Percentiles rank a stretch among this genome's conserved stretches.
phyloP scores from a whole-genome alignment of 2,113 vertebrate genomes.

The Polyodon spathula region DNA sequence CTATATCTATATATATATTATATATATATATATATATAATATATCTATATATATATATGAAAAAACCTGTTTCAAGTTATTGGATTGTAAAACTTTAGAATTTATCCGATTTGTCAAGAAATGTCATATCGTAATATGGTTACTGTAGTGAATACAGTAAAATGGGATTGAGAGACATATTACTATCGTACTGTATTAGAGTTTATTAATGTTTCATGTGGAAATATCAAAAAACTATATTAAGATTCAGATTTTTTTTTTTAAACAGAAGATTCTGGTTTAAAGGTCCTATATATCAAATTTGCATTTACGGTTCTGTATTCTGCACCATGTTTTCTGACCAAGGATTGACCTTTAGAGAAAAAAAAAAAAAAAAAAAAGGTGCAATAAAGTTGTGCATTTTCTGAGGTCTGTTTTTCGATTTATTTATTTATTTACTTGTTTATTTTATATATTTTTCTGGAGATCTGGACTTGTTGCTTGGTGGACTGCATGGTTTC shows the following conservation, averaged over 20 bases:
- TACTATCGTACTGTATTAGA: conserved; percentile 13
- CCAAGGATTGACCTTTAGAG: conserved; percentile 41
- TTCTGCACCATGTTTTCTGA: conserved; percentile 52
- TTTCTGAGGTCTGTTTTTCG: conserved; percentile 32
- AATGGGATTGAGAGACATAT: conserved; percentile 9
- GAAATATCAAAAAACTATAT: conserved; percentile 7
- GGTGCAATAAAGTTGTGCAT: conserved; percentile 67
- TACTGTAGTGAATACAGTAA: conserved; percentile 15
- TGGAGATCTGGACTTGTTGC: neutral
- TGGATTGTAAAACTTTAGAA: conserved; percentile 33
- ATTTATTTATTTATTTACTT: conserved; percentile 9
- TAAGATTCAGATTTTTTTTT: conserved; percentile 12
- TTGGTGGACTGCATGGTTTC: too few species aligned
- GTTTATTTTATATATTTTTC: neutral
- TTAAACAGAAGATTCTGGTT: conserved; percentile 21
- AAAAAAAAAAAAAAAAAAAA: conserved; percentile 32
- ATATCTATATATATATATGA: conserved; percentile 47
- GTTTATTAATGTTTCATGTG: conserved; percentile 27
- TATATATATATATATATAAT: conserved; percentile 30
- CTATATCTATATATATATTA: conserved; percentile 18
- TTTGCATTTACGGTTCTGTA: conserved; percentile 48
- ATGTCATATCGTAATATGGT: conserved; percentile 10
- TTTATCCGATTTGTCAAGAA: conserved; percentile 12
- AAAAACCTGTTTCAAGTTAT: conserved; percentile 28
- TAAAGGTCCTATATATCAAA: conserved; percentile 32